These are phyloP conservation scores for Synchiropus splendidus DNA, from an alignment of 2,113 vertebrate genomes.

Conservation along the genomic window DNA sequence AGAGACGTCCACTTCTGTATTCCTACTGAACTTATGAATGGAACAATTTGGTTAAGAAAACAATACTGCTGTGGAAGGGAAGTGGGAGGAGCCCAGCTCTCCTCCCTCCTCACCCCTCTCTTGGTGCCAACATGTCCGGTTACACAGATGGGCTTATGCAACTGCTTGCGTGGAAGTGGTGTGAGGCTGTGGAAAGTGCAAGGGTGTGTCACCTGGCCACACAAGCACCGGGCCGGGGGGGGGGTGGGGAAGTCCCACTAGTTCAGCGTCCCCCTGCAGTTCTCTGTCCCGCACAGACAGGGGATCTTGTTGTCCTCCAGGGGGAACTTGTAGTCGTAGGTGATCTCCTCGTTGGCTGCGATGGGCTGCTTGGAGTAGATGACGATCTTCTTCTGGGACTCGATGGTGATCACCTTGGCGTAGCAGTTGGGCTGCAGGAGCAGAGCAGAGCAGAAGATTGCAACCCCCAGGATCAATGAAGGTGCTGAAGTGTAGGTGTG, in stretches of 20 bases:
- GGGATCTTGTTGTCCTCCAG: slow-evolving; percentile 97
- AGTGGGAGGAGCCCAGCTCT: too few relatives aligned
- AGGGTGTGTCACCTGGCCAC: background rate
- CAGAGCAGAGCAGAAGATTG: background rate
- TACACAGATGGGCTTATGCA: slow-evolving; percentile 1
- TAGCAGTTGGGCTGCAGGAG: slow-evolving; percentile 84
- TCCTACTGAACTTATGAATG: too few relatives aligned
- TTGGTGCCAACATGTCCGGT: too few relatives aligned
- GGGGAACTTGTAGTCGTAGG: slow-evolving; percentile 95
- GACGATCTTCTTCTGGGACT: slow-evolving; percentile 94
- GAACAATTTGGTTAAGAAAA: too few relatives aligned
- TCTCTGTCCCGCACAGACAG: slow-evolving; percentile 86
- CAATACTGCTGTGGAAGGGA: too few relatives aligned
- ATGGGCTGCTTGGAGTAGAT: slow-evolving; percentile 96
- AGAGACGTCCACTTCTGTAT: too few relatives aligned
- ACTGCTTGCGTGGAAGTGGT: background rate
- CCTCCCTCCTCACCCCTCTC: too few relatives aligned
- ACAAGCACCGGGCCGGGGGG: background rate
- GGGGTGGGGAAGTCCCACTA: slow-evolving; percentile 39
- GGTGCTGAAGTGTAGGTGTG: too few relatives aligned
- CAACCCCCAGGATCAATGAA: background rate
- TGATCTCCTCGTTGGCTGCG: slow-evolving; percentile 88
- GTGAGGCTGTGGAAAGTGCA: background rate
- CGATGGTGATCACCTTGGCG: slow-evolving; percentile 94
- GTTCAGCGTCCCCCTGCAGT: slow-evolving; percentile 88